Base-by-base conservation (phyloP, 30 jellyfish, hydroid and myxozoan species). In the Pseudorhiza aurosa region DNA sequence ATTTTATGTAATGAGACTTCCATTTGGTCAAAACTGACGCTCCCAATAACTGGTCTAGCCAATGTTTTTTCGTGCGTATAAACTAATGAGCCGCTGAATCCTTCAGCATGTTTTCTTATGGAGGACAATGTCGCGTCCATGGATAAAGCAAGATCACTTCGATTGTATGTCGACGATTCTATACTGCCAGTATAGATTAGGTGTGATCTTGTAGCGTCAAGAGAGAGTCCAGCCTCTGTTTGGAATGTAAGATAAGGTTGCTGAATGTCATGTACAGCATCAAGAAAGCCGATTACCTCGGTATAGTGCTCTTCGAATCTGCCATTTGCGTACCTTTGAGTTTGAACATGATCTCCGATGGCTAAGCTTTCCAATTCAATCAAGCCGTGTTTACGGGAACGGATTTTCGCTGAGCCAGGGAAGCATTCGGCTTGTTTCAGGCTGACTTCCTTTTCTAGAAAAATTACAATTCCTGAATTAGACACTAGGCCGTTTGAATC, bases 311-410 rank as follows among this genome's bases (percentile, higher is more conserved):
- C 73, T 1, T 40, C 19, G 9, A 39, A 63, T 30, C 29, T 18
- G 6, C 69, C 82, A 42, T 78, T 32, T 14, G 5, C 26, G 17
- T 39, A 0, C 28, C 19, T 36, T 14, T 40, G 30, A 2, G 97
- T 77, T 14, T 78, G 74, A n/a, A 88, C 83, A 1, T 22, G 37
- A 69, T 88, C 94, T 4, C 97, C 97, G 4, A 63, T 43, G 49
- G 31, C 27, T 29, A 88, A 21, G 12, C 72, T 67, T 35, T 88
- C 81, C 75, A 88, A 46, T 18, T 60, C 39, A 7, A 77, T 60
- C 32, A 7, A 8, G 18, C 82, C 82, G 0, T 65, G 72, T 29
- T 62, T 64, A n/a, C 17, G 29, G 5, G 90, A 58, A 0, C 21
- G 39, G 1, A 78, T 75, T 24, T 62, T 62, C 14, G 90, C 56